Conservation (phyloP, 2,113 vertebrate genomes). For the Cynocephalus volans region DNA sequence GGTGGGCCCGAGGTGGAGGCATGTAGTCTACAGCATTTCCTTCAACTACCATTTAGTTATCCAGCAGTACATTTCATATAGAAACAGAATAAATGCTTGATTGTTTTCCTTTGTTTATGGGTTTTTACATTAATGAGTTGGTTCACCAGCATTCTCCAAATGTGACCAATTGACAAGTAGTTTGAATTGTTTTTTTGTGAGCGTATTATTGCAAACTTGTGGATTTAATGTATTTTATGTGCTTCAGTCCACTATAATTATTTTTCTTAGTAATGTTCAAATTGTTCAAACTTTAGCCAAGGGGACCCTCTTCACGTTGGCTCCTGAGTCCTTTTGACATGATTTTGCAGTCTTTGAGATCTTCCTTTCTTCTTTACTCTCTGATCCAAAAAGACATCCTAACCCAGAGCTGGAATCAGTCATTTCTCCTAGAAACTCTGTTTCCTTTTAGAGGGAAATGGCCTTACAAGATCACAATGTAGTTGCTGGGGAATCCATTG, state of each 20-base stretch:
- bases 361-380: constrained; percentile 16
- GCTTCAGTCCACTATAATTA: not conserved
- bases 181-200: not conserved
- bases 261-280: not conserved
- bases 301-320: not conserved
- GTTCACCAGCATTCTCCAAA: constrained; percentile 1
- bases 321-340: not conserved
- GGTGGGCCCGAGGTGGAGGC: too few relatives aligned
- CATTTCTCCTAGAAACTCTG: constrained; percentile 12
- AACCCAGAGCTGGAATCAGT: not conserved
- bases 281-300: not conserved
- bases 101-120: not conserved
- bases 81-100: not conserved
- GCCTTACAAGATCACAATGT: not conserved
- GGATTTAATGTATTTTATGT: not conserved
- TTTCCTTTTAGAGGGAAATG: not conserved
- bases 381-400: not conserved
- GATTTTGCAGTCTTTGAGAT: not conserved
- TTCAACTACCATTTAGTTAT: not conserved
- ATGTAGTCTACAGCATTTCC: not conserved
- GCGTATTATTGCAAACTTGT: not conserved
- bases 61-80: not conserved
- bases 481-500: not conserved
- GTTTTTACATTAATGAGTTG: not conserved
- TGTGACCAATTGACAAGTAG: not conserved